Base-by-base conservation (phyloP, 2,797 vertebrate genomes). In the Tenualosa thibaudeaui region DNA sequence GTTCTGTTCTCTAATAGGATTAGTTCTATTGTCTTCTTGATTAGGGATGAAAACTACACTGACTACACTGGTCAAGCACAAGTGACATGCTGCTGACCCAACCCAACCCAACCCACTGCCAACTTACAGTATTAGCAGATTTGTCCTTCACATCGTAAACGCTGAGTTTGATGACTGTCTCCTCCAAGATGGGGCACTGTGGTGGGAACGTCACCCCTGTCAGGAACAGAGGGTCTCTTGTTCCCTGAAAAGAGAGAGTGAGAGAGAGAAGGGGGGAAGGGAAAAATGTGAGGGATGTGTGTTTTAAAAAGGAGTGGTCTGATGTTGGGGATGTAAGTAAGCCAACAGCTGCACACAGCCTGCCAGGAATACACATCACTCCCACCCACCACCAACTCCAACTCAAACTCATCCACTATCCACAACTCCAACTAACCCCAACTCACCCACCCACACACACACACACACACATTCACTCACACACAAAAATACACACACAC, bases 131-230 rank as follows among this genome's bases (percentile, higher is more conserved):
- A 92, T 98, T 96, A 85, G 96, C 96, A 92, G 93, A 95, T 93
- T 97, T 98, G 90, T 98, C 97, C 93, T 97, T 99, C 93, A 97
- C 97, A 95, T 99, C 97, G 85, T 98, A 99, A 92, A 99, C 97
- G 0, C 96, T 96, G 84, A 99, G 95, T 88, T 98, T 99, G 94
- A 99, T 97, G 92, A 96, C 94, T 8, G 95, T 98, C 93, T 98
- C 97, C 62, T 96, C 96, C 94, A 95, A 97, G 90, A 97, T 95
- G 88, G 97, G 97, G 89, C 96, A 97, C 86, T 98, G 97, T 37
- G 97, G 94, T 75, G 97, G 97, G 94, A 98, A 97, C 88, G 96
- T 97, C 95, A 98, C 96, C 89, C 98, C 98, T 68, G 98, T 98
- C 95, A 99, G 89, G 93, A 99, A 99, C 92, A 98, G 94, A 78